A percentile compares a stretch with the other conserved stretches of the same genome.
Conservation (phyloP, 2,113 vertebrate genomes). For the Mus pahari region DNA sequence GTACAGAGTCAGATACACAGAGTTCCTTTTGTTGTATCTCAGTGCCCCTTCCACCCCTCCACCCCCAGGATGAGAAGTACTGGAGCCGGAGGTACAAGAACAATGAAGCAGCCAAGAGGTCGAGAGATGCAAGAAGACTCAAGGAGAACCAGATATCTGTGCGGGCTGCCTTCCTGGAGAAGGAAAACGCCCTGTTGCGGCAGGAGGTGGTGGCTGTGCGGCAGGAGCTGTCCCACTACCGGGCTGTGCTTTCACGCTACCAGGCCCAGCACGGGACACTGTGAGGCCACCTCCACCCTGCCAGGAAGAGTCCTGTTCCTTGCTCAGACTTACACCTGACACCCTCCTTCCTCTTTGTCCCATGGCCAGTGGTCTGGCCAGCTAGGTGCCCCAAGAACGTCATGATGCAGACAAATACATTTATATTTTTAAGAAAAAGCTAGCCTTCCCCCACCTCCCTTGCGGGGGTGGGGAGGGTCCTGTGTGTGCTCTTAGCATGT, state of each 20-base stretch:
- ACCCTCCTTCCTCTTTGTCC: slow-evolving; percentile 39
- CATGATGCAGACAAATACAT: slow-evolving; percentile 82
- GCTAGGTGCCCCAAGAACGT: slow-evolving; percentile 67
- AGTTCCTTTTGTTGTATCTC: background rate
- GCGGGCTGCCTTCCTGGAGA: slow-evolving; percentile 94
- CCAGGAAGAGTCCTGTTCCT: background rate
- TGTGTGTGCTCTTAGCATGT: slow-evolving; percentile 53
- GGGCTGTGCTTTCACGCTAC: slow-evolving; percentile 93
- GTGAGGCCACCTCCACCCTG: slow-evolving; percentile 62
- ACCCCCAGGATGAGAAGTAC: slow-evolving; percentile 93
- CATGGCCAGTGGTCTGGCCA: slow-evolving; percentile 50
- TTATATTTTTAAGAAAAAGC: slow-evolving; percentile 85
- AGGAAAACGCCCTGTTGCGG: slow-evolving; percentile 93
- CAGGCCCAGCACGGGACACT: slow-evolving; percentile 91
- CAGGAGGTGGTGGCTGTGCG: slow-evolving; percentile 94
- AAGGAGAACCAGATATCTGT: slow-evolving; percentile 97
- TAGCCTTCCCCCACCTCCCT: slow-evolving; percentile 71
- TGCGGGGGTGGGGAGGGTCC: slow-evolving; percentile 53
- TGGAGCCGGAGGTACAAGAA: slow-evolving; percentile 95
- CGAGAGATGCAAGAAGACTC: slow-evolving; percentile 93
- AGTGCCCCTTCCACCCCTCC: background rate
- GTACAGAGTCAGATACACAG: background rate
- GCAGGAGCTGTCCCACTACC: slow-evolving; percentile 94
- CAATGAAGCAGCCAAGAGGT: slow-evolving; percentile 96
- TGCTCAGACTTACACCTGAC: slow-evolving; percentile 43